A percentile compares a stretch with the other conserved stretches of the same genome.
These are phyloP conservation scores for Oncorhynchus mykiss DNA, from an alignment of 2,113 vertebrate species.

Conservation along the genomic window DNA sequence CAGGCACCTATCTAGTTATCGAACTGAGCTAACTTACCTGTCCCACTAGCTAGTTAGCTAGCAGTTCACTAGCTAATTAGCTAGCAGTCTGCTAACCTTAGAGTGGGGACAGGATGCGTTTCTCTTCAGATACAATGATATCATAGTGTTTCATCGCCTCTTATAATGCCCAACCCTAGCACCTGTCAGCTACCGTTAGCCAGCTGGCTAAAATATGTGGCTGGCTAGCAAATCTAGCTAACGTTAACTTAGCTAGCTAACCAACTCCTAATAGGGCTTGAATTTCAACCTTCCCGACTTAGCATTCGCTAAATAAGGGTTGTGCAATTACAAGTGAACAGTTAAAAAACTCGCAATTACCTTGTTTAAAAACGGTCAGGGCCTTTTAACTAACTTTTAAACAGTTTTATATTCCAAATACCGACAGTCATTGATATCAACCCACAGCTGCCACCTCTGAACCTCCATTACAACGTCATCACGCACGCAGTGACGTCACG, in stretches of 20 bases:
- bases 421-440: constrained; percentile 58
- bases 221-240: neutral
- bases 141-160: too few relatives aligned
- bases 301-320: constrained; percentile 70
- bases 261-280: constrained; percentile 29
- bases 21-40: too few relatives aligned
- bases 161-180: too few relatives aligned
- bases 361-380: constrained; percentile 49
- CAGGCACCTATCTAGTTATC: too few relatives aligned
- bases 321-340: constrained; percentile 56
- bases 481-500: constrained; percentile 36
- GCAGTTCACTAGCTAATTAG: too few relatives aligned
- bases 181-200: neutral
- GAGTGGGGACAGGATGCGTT: too few relatives aligned
- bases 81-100: too few relatives aligned
- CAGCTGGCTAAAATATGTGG: neutral
- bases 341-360: constrained; percentile 51
- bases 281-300: constrained; percentile 56
- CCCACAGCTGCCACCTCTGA: constrained; percentile 71
- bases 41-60: too few relatives aligned
- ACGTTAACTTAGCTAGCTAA: neutral
- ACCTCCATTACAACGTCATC: constrained; percentile 62
- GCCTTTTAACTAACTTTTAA: constrained; percentile 69
- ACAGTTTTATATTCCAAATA: constrained; percentile 64
- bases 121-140: too few relatives aligned